phyloP scores from a whole-genome alignment of 1,140 invertebrate species.

The Megalonaias nervosa region DNA sequence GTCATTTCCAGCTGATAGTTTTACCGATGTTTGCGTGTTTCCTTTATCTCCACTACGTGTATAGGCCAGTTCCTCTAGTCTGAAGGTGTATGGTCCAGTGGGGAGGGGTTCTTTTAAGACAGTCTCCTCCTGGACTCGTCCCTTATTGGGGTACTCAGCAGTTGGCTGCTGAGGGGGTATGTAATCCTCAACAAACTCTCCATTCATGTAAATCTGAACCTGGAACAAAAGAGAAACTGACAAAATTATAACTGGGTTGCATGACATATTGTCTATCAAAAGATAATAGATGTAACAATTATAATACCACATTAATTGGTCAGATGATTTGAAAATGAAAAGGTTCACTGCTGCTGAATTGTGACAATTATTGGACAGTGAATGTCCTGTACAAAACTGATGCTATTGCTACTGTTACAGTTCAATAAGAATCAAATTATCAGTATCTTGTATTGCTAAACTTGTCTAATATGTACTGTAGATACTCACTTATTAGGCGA shows the following conservation, averaged over 20 bases:
- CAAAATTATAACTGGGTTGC: neutral
- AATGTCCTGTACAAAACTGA: no score
- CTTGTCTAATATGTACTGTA: no score
- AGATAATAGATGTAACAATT: neutral
- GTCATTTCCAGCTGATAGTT: neutral
- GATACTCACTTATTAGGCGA: no score
- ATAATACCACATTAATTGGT: neutral
- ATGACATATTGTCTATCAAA: neutral
- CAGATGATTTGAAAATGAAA: no score
- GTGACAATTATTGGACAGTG: no score
- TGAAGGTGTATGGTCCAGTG: constrained; percentile 63
- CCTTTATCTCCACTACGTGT: constrained; percentile 76
- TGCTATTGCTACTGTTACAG: no score
- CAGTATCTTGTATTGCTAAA: no score
- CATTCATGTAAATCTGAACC: constrained; percentile 62
- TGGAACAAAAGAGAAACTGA: constrained; percentile 25
- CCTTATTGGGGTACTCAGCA: constrained; percentile 39
- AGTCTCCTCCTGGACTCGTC: constrained; percentile 17
- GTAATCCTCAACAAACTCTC: constrained; percentile 52
- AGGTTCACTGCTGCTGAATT: no score
- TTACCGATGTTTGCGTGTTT: constrained; percentile 73
- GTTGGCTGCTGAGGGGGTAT: constrained; percentile 37
- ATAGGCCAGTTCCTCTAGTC: constrained; percentile 72
- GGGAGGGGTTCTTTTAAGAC: constrained; percentile 18
- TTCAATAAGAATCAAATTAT: no score